Conservation (phyloP, 2,797 vertebrate species). For the Antrozous pallidus region DNA sequence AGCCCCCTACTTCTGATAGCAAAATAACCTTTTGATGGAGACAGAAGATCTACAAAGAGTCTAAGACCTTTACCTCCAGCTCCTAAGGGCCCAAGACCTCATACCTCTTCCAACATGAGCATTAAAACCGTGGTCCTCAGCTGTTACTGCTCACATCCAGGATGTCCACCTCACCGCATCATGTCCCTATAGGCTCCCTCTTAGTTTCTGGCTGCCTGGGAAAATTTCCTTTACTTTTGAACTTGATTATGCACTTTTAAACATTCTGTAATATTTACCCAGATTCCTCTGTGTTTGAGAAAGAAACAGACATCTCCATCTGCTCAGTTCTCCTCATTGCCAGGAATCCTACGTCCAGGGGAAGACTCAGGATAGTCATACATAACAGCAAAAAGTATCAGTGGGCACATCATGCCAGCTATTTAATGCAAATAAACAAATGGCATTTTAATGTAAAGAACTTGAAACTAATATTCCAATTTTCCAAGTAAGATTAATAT, state of each 20-base stretch:
- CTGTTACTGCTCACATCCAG: too few relatives aligned
- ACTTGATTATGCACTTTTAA: not conserved
- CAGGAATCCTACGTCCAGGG: not conserved
- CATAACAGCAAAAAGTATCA: not conserved
- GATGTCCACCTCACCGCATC: not conserved
- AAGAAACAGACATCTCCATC: not conserved
- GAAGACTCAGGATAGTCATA: not conserved
- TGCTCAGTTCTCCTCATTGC: not conserved
- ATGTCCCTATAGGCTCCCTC: not conserved
- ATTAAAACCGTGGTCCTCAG: not conserved
- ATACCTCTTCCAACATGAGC: not conserved
- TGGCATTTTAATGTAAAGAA: conserved; percentile 72
- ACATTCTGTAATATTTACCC: not conserved
- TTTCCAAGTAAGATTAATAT: conserved; percentile 71
- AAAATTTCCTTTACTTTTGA: not conserved
- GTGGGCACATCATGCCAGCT: conserved; percentile 63
- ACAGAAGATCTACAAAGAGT: not conserved
- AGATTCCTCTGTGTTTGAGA: not conserved
- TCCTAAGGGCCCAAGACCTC: not conserved
- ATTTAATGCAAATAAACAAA: conserved; percentile 78
- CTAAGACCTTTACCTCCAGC: not conserved
- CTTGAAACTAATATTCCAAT: conserved; percentile 63
- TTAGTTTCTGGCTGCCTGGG: not conserved
- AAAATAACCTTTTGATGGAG: not conserved
- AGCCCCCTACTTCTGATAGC: not conserved